Base-by-base conservation (phyloP, 2,888 invertebrate genomes). In the Andrena bicolor region DNA sequence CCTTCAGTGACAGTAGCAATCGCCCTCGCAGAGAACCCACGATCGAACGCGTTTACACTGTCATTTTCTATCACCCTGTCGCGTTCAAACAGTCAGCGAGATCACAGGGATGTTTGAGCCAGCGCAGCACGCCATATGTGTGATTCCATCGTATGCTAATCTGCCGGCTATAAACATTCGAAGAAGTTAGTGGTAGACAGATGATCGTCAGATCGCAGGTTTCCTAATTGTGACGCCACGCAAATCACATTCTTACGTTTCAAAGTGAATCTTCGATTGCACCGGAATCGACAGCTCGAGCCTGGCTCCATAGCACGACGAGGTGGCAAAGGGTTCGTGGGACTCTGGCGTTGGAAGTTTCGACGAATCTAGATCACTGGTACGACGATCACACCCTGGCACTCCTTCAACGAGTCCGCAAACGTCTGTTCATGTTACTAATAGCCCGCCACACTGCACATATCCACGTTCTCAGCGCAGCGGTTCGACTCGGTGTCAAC, bases 1-100 rank as follows among this genome's bases (percentile, higher is more conserved):
- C 10, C 23, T 68, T 13, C 32, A 53, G 51, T 32, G 26, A 53
- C 28, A 65, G 30, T 28, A 26, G 51, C 30, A 49, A 68, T 51
- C 10, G 51, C 28, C 10, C 10, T 49, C 10, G 10, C 65, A n/a
- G 5, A 10, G 49, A 5, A 30, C 4, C 28, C 30, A 20, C 49
- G 8, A 48, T 65, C 26, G n/a, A 51, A n/a, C 28, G n/a, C 13
- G 32, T 10, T 23, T 20, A 30, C 51, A 23, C 3, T 3, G 26
- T 53, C 66, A 53, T 68, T 53, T 68, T 23, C 13, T 41, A 41
- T 41, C 51, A 16, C 10, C 53, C 2, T 7, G 20, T 48, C n/a
- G 7, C n/a, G 41, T 23, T 49, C n/a, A n/a, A 28, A 28, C 20
- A 41, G 41, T 16, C 41, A 4, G 41, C 16, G 13, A 32, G 32